Evolutionary conservation across 2,113 vertebrate species (phyloP).

Genomic region (Parus major): DNA sequence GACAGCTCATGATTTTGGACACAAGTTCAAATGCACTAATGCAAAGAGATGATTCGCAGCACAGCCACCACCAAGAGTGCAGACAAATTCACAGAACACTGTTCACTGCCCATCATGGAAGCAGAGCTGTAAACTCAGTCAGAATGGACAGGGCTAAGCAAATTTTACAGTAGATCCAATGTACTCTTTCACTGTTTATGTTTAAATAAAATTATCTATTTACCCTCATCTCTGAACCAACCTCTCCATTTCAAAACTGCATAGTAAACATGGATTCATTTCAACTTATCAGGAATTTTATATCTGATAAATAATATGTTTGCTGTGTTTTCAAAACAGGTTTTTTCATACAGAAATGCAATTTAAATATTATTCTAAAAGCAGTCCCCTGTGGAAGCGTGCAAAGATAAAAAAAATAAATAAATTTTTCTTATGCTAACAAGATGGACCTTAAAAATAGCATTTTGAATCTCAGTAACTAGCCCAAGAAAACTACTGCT

Average conservation of each 20-base stretch:
- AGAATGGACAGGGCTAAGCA: rapidly evolving
- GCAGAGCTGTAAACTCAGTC: neutral
- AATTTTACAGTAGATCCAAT: neutral
- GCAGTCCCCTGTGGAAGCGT: neutral
- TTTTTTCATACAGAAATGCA: neutral
- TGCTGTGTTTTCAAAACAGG: neutral
- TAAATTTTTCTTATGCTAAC: neutral
- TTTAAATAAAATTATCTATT: neutral
- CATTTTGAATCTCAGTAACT: neutral
- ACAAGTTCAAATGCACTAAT: neutral
- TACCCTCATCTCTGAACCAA: neutral
- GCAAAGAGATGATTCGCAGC: neutral
- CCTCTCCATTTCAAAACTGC: neutral
- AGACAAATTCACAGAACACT: neutral
- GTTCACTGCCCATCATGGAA: neutral
- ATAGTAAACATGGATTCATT: neutral
- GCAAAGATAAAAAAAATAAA: neutral
- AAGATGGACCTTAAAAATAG: neutral
- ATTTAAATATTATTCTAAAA: neutral
- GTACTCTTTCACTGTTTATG: neutral
- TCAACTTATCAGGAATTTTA: neutral
- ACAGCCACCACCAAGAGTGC: rapidly evolving
- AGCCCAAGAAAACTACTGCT: neutral
- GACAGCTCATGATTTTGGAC: neutral
- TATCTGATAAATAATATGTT: neutral